Evolutionary conservation across 53 echinoderm and acorn worm genomes (phyloP).

Genomic region (Arbacia lixula): DNA sequence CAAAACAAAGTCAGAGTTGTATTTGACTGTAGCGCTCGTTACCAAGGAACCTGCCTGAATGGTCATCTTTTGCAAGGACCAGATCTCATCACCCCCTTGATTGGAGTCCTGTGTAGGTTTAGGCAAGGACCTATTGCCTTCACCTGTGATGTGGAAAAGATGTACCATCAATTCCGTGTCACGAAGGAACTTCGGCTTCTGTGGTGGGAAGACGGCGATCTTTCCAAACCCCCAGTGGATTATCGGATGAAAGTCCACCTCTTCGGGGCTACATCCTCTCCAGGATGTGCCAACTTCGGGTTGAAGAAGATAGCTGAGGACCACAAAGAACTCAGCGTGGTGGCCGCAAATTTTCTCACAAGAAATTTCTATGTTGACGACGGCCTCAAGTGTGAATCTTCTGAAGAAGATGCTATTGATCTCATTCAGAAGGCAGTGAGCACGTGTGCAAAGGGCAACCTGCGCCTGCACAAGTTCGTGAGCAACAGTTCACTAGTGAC

Average conservation of each 20-base stretch:
- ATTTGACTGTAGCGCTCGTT: conserved; percentile 61
- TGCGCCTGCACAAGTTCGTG: conserved; percentile 71
- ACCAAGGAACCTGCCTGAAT: conserved; percentile 63
- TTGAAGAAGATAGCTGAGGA: conserved; percentile 59
- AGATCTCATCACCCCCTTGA: conserved; percentile 65
- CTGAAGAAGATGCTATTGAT: conserved; percentile 15
- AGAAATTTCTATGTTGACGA: conserved; percentile 83
- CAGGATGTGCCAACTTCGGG: conserved; percentile 71
- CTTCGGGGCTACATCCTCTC: conserved; percentile 63
- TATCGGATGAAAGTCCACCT: conserved; percentile 66
- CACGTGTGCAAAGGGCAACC: conserved; percentile 38
- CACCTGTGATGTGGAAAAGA: conserved; percentile 63
- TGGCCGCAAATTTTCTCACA: conserved; percentile 57
- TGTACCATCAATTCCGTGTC: conserved; percentile 72
- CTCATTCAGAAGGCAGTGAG: conserved; percentile 33
- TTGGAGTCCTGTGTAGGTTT: conserved; percentile 66
- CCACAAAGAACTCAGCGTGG: conserved; percentile 50
- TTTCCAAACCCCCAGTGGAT: conserved; percentile 18
- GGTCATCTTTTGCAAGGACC: conserved; percentile 61
- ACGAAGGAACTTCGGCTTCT: conserved; percentile 49
- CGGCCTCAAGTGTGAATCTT: conserved; percentile 35
- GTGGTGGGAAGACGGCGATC: conserved; percentile 65
- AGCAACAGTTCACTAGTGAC: conserved; percentile 64
- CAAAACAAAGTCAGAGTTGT: conserved; percentile 66
- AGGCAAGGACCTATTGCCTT: conserved; percentile 47